A percentile compares a stretch with the other conserved stretches of the same genome.
phyloP scores from a whole-genome alignment of 2,797 vertebrate species.

The Decapterus maruadsi region DNA sequence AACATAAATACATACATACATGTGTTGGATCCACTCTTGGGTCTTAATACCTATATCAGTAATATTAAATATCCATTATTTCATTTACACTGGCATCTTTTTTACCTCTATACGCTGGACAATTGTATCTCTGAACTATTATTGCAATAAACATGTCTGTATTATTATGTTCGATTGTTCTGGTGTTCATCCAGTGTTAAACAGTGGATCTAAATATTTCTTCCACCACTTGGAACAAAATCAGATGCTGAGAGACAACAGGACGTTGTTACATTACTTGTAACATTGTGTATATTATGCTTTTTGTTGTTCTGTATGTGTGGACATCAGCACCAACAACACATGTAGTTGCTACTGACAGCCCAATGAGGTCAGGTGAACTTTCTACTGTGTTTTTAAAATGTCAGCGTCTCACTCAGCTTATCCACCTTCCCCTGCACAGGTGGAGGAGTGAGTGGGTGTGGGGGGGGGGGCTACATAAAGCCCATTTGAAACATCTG shows the following conservation, averaged over 20 bases:
- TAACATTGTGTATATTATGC: not conserved
- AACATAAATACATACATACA: no score
- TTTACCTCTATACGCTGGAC: not conserved
- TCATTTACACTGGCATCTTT: not conserved
- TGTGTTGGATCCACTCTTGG: no score
- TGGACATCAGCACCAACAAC: not conserved
- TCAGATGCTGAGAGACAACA: not conserved
- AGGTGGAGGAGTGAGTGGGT: not conserved
- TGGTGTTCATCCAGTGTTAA: not conserved
- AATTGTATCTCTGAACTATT: not conserved
- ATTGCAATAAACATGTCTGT: no score
- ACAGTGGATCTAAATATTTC: not conserved
- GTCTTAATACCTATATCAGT: no score
- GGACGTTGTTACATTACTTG: not conserved
- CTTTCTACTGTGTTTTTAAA: not conserved
- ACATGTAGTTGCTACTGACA: not conserved
- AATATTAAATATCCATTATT: no score
- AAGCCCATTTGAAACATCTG: not conserved
- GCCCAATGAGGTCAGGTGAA: not conserved
- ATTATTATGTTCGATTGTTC: no score
- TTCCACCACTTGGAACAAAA: not conserved
- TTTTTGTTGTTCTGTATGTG: not conserved
- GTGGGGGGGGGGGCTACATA: not conserved
- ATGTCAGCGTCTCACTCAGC: not conserved
- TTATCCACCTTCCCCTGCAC: not conserved